Evolutionary conservation across 2,888 invertebrate genomes (phyloP).

Genomic region (Lordiphosa fenestrarum): DNA sequence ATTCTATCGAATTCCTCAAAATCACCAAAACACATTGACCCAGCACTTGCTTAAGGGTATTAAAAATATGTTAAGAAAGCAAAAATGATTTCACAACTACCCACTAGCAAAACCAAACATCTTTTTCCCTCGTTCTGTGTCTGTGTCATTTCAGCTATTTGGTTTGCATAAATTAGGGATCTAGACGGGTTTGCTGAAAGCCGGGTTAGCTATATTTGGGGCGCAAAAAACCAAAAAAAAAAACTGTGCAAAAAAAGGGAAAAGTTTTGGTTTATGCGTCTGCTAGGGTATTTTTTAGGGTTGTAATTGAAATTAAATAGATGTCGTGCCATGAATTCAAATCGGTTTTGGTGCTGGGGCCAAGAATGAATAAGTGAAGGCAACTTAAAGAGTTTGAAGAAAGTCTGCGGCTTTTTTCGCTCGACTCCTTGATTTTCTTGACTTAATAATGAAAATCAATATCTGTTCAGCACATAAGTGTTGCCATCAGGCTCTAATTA

Average conservation of each 20-base stretch:
- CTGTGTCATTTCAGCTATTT: slow-evolving; percentile 26
- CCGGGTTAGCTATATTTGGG: slow-evolving; percentile 46
- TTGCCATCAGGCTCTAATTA: slow-evolving; percentile 56
- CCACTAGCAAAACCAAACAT: slow-evolving; percentile 25
- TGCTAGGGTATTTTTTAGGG: slow-evolving; percentile 69
- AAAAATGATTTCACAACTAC: slow-evolving; percentile 68
- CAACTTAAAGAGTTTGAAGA: slow-evolving; percentile 52
- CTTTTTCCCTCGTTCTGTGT: slow-evolving; percentile 13
- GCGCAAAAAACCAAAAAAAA: slow-evolving; percentile 39
- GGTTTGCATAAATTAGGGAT: slow-evolving; percentile 69
- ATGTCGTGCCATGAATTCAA: slow-evolving; percentile 74
- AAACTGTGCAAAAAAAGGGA: slow-evolving; percentile 1
- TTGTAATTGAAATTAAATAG: slow-evolving; percentile 72
- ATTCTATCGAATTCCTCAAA: too few species aligned
- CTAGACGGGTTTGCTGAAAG: slow-evolving; percentile 37
- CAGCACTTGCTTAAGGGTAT: slow-evolving; percentile 3
- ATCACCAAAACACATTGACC: too few species aligned
- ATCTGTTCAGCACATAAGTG: slow-evolving; percentile 19
- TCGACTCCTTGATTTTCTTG: too few species aligned
- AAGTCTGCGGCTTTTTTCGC: slow-evolving; percentile 34
- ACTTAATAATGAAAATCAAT: slow-evolving; percentile 43
- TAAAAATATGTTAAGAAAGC: slow-evolving; percentile 75
- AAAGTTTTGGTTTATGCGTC: slow-evolving; percentile 70
- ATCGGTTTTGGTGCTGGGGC: slow-evolving; percentile 30
- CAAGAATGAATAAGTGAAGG: slow-evolving; percentile 23